These are phyloP conservation scores for Dryoscopus gambensis DNA, from an alignment of 2,113 vertebrate species.

Conservation along the genomic window DNA sequence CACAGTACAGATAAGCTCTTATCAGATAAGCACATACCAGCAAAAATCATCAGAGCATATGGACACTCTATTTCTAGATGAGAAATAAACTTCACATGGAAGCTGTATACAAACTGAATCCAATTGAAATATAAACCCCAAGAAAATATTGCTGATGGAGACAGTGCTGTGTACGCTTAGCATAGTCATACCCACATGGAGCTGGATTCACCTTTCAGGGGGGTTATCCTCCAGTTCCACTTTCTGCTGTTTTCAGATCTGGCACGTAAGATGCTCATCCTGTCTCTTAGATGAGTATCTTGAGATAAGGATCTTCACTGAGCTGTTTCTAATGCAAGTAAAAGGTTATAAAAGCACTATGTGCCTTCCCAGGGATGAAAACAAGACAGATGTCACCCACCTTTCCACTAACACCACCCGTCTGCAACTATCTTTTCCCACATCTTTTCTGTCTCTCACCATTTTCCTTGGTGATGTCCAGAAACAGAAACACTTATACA, in stretches of 20 bases:
- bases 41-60: background rate
- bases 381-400: background rate
- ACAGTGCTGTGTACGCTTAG: background rate
- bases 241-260: background rate
- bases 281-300: background rate
- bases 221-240: background rate
- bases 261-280: background rate
- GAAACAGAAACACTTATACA: background rate
- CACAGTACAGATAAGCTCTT: background rate
- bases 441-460: background rate
- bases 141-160: background rate
- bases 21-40: background rate
- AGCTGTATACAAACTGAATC: background rate
- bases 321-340: background rate
- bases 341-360: background rate
- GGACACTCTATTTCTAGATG: background rate
- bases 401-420: background rate
- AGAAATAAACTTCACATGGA: background rate
- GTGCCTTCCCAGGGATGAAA: background rate
- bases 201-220: background rate
- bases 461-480: background rate
- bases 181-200: background rate
- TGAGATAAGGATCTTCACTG: background rate
- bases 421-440: background rate
- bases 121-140: background rate